Conservation (phyloP, 2,113 vertebrate species). For the Holacanthus passer region DNA sequence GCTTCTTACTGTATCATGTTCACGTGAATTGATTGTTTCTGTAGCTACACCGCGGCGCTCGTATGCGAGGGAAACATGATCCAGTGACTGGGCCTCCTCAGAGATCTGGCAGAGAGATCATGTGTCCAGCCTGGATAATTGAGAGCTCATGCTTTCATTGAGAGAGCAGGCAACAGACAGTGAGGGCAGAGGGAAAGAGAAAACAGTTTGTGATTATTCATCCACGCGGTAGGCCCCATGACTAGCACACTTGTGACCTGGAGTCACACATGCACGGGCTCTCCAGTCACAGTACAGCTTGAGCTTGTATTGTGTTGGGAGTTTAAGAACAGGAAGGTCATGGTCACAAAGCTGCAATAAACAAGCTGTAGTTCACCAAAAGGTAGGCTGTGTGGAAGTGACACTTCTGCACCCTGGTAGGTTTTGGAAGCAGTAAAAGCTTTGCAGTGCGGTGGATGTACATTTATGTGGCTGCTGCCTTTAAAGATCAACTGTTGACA, state of each 20-base stretch:
- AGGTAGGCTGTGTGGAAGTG: neutral
- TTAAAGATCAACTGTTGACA: neutral
- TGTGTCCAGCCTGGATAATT: constrained; percentile 63
- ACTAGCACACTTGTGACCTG: constrained; percentile 64
- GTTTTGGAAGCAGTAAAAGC: neutral
- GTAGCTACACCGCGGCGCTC: neutral
- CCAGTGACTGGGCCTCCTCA: constrained; percentile 39
- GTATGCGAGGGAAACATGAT: constrained; percentile 50
- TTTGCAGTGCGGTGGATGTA: neutral
- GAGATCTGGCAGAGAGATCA: constrained; percentile 55
- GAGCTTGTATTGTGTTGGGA: neutral
- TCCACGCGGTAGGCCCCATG: constrained; percentile 60
- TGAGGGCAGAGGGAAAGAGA: neutral
- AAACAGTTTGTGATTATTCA: constrained; percentile 53
- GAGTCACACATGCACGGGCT: constrained; percentile 15
- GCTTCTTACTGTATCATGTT: constrained; percentile 39
- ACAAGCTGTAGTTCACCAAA: neutral
- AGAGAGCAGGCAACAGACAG: constrained; percentile 35
- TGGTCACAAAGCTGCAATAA: neutral
- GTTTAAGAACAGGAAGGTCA: neutral
- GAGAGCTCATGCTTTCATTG: constrained; percentile 64
- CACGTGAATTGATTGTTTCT: constrained; percentile 46
- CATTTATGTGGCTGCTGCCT: neutral
- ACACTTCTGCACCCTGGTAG: neutral
- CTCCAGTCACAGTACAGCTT: constrained; percentile 15